A percentile compares a stretch with the other conserved stretches of the same genome.
These are phyloP conservation scores for Timema podura DNA, from an alignment of 2,888 invertebrate species.

Conservation along the genomic window DNA sequence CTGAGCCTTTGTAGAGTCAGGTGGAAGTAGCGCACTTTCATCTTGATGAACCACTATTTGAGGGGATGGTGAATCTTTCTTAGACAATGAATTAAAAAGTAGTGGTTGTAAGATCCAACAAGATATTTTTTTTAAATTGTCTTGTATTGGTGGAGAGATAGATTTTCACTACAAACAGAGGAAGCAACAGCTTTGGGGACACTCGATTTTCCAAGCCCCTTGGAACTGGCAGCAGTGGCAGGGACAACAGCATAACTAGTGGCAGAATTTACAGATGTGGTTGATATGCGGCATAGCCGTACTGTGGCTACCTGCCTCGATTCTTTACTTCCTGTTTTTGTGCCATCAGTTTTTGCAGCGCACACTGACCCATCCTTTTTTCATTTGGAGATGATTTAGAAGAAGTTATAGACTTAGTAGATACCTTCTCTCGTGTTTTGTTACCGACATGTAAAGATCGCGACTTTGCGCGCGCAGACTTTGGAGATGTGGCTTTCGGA, in stretches of 20 bases:
- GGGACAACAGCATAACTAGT: too few relatives aligned
- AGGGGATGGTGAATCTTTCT: too few relatives aligned
- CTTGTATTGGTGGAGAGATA: too few relatives aligned
- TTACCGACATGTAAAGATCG: constrained; percentile 5
- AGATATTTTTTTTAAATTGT: too few relatives aligned
- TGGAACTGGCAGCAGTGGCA: not conserved
- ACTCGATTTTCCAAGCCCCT: not conserved
- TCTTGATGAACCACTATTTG: too few relatives aligned
- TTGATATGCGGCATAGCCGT: not conserved
- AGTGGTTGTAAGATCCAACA: too few relatives aligned
- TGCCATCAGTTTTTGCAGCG: not conserved
- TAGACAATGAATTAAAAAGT: too few relatives aligned
- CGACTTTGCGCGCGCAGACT: constrained; percentile 15
- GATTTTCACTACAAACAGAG: too few relatives aligned
- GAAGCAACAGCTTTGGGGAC: too few relatives aligned
- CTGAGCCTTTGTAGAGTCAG: too few relatives aligned
- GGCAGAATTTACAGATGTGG: not conserved
- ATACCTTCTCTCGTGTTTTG: not conserved
- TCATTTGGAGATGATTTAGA: not conserved
- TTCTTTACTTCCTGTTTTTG: not conserved
- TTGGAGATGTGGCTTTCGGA: constrained; percentile 16
- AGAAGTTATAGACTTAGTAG: not conserved
- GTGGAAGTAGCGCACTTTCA: too few relatives aligned
- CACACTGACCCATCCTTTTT: not conserved
- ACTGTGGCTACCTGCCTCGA: not conserved